Evolutionary conservation across 2,888 invertebrate genomes (phyloP).

Genomic region (Anthophora plumipes): DNA sequence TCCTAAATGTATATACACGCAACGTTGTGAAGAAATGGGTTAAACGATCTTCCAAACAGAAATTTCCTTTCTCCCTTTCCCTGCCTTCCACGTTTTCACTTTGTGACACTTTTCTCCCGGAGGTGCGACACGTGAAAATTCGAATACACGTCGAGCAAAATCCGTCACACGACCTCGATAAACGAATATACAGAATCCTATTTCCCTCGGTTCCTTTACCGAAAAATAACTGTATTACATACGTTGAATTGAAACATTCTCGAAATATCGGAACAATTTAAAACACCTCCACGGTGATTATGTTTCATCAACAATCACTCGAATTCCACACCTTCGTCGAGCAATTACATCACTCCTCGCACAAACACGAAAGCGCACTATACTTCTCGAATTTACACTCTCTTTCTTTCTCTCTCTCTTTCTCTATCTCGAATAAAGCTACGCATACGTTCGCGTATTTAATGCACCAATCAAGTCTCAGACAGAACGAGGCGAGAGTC

Average conservation of each 20-base stretch:
- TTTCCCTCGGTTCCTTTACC: not conserved
- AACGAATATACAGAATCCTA: not conserved
- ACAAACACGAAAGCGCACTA: constrained; percentile 3
- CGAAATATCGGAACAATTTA: no score
- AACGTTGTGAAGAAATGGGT: no score
- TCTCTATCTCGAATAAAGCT: constrained; percentile 7
- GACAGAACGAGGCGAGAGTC: constrained; percentile 52
- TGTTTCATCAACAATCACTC: not conserved
- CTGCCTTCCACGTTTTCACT: no score
- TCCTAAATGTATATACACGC: no score
- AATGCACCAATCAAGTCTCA: constrained; percentile 61
- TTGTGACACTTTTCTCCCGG: no score
- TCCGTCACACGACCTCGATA: not conserved
- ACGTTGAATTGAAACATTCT: no score
- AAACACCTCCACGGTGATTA: not conserved
- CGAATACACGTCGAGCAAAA: no score
- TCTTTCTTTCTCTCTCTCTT: no score
- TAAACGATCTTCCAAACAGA: no score
- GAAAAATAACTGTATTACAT: no score
- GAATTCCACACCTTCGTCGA: not conserved
- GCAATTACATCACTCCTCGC: constrained; percentile 6
- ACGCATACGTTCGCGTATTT: constrained; percentile 58
- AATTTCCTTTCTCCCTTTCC: no score
- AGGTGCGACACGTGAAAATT: no score
- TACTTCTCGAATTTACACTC: constrained; percentile 34